Evolutionary conservation across 2,113 vertebrate species (phyloP).

Genomic region (Puntigrus tetrazona): DNA sequence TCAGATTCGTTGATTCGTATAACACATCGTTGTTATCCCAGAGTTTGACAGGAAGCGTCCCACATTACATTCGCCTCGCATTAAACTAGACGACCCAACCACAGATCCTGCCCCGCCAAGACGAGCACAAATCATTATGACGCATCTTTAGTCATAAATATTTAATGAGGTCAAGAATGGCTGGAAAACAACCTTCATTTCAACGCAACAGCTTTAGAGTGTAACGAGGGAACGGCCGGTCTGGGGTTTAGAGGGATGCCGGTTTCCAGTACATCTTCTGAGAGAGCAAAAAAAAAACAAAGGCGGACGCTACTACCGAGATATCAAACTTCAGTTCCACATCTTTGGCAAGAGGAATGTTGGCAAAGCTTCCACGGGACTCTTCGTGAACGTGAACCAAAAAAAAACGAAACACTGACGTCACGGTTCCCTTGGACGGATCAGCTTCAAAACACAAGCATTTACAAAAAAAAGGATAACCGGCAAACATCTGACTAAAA

Average conservation of each 20-base stretch:
- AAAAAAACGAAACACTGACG: background rate
- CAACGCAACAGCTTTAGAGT: conserved; percentile 6
- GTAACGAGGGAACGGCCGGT: conserved; percentile 6
- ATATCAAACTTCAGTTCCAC: conserved; percentile 12
- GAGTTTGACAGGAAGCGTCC: background rate
- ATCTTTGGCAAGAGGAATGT: conserved; percentile 55
- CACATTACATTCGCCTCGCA: background rate
- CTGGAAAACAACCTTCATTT: conserved; percentile 37
- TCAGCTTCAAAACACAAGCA: conserved; percentile 1
- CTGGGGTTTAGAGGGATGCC: background rate
- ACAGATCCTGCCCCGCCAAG: background rate
- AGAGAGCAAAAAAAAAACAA: background rate
- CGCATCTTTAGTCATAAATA: conserved; percentile 45
- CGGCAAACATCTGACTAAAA: conserved; percentile 45
- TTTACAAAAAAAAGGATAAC: conserved; percentile 35
- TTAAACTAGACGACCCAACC: background rate
- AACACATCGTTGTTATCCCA: too few species aligned
- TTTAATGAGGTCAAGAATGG: conserved; percentile 52
- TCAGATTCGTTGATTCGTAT: too few species aligned
- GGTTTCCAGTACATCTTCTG: conserved; percentile 21
- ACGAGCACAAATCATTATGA: conserved; percentile 27
- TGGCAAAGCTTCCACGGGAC: conserved; percentile 43
- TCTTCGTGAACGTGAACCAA: background rate
- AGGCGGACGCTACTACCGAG: too few species aligned
- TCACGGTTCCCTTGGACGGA: background rate